A percentile compares a stretch with the other conserved stretches of the same genome.
Conservation (phyloP, 2,797 vertebrate species). For the Enteromius argenteus region DNA sequence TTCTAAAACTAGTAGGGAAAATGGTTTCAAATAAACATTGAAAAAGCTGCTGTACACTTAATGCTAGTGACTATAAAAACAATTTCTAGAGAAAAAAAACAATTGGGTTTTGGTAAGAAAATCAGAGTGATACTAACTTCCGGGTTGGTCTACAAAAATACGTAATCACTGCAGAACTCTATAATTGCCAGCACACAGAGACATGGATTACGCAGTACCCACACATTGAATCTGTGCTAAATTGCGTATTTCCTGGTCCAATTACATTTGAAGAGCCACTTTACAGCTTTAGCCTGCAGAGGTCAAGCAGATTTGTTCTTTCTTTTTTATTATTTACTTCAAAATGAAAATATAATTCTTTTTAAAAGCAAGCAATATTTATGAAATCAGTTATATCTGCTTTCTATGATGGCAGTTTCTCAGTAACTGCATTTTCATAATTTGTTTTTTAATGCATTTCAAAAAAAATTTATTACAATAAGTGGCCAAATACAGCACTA, state of each 20-base stretch:
- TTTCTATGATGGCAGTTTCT: background rate
- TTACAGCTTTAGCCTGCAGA: background rate
- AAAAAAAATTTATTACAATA: background rate
- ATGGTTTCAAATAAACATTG: background rate
- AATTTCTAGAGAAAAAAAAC: background rate
- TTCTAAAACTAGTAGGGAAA: background rate
- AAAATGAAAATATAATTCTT: slow-evolving; percentile 8
- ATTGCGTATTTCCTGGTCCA: slow-evolving; percentile 18
- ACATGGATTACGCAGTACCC: slow-evolving; percentile 21
- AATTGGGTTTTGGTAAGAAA: background rate
- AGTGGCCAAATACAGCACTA: background rate
- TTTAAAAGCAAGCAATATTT: background rate
- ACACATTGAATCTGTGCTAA: slow-evolving; percentile 31
- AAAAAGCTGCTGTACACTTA: background rate
- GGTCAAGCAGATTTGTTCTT: background rate
- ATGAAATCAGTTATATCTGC: background rate
- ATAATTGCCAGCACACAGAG: slow-evolving; percentile 23
- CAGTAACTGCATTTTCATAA: background rate
- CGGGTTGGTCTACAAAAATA: background rate
- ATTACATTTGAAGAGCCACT: slow-evolving; percentile 37
- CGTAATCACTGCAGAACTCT: background rate
- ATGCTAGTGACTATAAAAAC: background rate
- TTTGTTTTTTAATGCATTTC: background rate
- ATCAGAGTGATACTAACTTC: background rate
- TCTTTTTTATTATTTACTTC: slow-evolving; percentile 15